A percentile compares a stretch with the other conserved stretches of the same genome.
Conservation (phyloP, 2,113 vertebrate species). For the Ivindomyrus marchei region DNA sequence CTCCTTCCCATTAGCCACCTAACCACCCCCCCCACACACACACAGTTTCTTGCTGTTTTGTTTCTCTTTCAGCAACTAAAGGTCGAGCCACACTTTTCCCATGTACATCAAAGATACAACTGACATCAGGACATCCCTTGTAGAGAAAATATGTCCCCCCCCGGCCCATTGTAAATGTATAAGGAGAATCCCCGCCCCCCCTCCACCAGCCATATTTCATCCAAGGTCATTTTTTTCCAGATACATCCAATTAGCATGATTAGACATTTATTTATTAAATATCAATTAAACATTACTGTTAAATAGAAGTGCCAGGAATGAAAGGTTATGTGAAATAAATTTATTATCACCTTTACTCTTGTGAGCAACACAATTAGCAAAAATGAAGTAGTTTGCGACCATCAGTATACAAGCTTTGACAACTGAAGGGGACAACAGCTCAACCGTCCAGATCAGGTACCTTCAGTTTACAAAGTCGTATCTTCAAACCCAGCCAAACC, state of each 20-base stretch:
- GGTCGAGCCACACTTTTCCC: neutral
- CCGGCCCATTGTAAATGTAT: neutral
- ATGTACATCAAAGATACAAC: neutral
- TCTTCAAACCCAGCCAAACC: neutral
- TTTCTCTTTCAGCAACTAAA: neutral
- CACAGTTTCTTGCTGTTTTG: neutral
- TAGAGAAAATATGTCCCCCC: neutral
- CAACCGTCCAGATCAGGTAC: neutral
- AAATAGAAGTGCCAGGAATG: neutral
- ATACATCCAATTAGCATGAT: slow-evolving; percentile 9
- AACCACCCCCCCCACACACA: no score
- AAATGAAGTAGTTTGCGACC: neutral
- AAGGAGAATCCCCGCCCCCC: neutral
- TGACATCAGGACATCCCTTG: slow-evolving; percentile 10
- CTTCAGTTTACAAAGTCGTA: neutral
- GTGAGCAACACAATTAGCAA: neutral
- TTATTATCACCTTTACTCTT: neutral
- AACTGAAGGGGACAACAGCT: neutral
- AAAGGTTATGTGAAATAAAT: neutral
- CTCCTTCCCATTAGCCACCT: neutral
- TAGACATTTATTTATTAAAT: neutral
- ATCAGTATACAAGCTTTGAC: neutral
- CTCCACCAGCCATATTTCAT: neutral
- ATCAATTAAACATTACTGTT: neutral
- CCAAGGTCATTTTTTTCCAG: neutral